phyloP scores from a whole-genome alignment of 92 coral and sea anemone species.

The Galaxea fascicularis region DNA sequence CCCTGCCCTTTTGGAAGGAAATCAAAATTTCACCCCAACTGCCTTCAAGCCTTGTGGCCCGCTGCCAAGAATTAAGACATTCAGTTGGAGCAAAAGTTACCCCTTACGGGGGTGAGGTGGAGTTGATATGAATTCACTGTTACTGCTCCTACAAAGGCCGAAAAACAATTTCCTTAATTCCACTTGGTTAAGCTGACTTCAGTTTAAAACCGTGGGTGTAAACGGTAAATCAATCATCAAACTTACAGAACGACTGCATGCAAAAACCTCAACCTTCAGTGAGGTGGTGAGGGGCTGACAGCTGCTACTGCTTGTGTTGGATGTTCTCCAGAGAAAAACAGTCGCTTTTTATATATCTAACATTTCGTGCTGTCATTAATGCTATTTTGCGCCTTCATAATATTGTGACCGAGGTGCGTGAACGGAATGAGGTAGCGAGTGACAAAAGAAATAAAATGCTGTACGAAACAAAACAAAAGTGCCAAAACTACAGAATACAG shows the following conservation, averaged over 20 bases:
- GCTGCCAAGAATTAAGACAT: slow-evolving; percentile 53
- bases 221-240: neutral
- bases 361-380: neutral
- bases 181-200: neutral
- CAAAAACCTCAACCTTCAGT: neutral
- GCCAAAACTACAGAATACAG: no score
- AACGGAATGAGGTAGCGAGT: no score
- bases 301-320: slow-evolving; percentile 20
- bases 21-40: slow-evolving; percentile 72
- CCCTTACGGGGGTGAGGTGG: slow-evolving; percentile 3
- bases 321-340: slow-evolving; percentile 21
- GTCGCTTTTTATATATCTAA: neutral
- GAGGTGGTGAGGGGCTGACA: slow-evolving; percentile 5
- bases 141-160: neutral
- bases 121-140: neutral
- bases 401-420: no score
- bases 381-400: no score
- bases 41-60: slow-evolving; percentile 64
- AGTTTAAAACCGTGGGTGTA: neutral
- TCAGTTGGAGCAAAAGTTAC: neutral
- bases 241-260: neutral
- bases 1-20: slow-evolving; percentile 76
- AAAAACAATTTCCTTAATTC: neutral
- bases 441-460: no score
- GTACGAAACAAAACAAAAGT: no score